Evolutionary conservation across 2,113 vertebrate genomes (phyloP).

Genomic region (Serilophus lunatus): DNA sequence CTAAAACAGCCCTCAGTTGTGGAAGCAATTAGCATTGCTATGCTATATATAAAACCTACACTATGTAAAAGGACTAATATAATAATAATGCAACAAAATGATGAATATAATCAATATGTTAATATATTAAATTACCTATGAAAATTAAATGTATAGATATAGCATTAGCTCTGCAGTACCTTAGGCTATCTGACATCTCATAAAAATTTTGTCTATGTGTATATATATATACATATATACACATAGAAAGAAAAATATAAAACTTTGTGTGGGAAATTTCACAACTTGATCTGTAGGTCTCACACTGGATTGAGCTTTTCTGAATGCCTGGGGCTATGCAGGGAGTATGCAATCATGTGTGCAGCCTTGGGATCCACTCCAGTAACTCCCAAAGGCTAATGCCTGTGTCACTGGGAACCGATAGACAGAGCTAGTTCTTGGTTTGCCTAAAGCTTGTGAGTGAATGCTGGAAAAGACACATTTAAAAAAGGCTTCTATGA

Average conservation of each 20-base stretch:
- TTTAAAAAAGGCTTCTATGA: background rate
- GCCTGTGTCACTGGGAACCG: accelerated
- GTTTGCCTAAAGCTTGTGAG: background rate
- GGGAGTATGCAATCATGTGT: accelerated
- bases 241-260: accelerated
- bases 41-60: background rate
- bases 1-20: background rate
- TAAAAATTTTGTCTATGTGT: background rate
- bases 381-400: background rate
- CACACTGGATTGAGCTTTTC: background rate
- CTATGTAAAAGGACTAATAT: background rate
- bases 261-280: background rate
- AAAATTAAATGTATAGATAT: background rate
- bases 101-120: background rate
- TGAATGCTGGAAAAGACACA: background rate
- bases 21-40: background rate
- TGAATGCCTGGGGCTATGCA: accelerated
- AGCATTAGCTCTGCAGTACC: background rate
- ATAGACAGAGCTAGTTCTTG: accelerated
- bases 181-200: background rate
- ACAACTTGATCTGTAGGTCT: background rate
- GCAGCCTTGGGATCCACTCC: background rate
- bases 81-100: background rate
- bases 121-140: background rate
- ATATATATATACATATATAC: too few species aligned